phyloP scores from a whole-genome alignment of 2,888 invertebrate species.

The Drosophila setosimentum region DNA sequence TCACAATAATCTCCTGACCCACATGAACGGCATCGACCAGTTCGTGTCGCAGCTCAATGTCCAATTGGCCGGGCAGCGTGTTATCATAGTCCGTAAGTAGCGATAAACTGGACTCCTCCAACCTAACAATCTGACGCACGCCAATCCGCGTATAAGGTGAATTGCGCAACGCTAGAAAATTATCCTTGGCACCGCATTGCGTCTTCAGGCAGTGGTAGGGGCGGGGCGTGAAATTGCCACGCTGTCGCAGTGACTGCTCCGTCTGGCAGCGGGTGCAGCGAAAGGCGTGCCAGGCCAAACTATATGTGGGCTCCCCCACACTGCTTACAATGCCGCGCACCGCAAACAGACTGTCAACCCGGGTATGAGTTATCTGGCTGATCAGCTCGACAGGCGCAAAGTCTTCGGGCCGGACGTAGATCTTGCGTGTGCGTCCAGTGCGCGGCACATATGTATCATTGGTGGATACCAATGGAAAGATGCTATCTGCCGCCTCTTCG shows the following conservation, averaged over 20 bases:
- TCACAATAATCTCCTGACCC: conserved; percentile 94
- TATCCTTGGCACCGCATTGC: conserved; percentile 82
- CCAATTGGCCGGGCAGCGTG: conserved; percentile 90
- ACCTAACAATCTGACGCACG: conserved; percentile 92
- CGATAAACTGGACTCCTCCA: conserved; percentile 89
- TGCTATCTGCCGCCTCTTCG: conserved; percentile 33
- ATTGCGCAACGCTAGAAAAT: conserved; percentile 87
- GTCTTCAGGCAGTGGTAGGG: conserved; percentile 71
- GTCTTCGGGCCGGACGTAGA: conserved; percentile 87
- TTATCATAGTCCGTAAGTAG: conserved; percentile 87
- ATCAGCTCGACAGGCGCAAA: conserved; percentile 88
- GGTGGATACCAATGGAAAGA: conserved; percentile 8
- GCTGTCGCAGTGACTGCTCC: conserved; percentile 89
- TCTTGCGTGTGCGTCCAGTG: conserved; percentile 63
- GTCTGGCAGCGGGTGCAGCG: conserved; percentile 76
- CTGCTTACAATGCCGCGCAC: conserved; percentile 94
- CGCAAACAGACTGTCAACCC: conserved; percentile 90
- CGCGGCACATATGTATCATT: conserved; percentile 58
- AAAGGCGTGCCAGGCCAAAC: conserved; percentile 91
- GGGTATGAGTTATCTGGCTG: conserved; percentile 46
- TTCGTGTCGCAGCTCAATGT: conserved; percentile 94
- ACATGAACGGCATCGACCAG: conserved; percentile 93
- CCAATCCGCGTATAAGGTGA: conserved; percentile 91
- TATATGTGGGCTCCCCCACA: conserved; percentile 90
- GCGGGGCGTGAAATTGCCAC: conserved; percentile 59